Evolutionary conservation across 1,140 invertebrate genomes (phyloP).

Genomic region (Nixonia krombeini): DNA sequence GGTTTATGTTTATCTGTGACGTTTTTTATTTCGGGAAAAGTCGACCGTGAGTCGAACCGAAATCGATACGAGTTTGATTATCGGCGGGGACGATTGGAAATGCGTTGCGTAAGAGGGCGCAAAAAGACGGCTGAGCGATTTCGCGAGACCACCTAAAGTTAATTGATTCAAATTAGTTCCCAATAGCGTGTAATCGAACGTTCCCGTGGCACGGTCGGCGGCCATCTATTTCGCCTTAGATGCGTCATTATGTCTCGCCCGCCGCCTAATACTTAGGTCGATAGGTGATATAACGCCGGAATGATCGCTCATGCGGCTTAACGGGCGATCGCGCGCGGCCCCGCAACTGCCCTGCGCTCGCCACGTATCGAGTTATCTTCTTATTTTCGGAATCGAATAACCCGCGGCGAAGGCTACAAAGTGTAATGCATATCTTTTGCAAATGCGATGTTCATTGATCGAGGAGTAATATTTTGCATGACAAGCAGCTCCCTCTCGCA

Average conservation of each 20-base stretch:
- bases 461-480: conserved; percentile 42
- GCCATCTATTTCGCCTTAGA: conserved; percentile 60
- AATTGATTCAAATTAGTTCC: conserved; percentile 71
- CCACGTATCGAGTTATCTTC: conserved; percentile 49
- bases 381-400: conserved; percentile 28
- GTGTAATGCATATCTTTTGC: conserved; percentile 32
- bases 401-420: conserved; percentile 1
- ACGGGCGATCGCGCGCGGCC: conserved; percentile 55
- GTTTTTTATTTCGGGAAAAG: no score
- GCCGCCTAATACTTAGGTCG: conserved; percentile 71
- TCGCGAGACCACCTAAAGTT: conserved; percentile 51
- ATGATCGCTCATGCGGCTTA: conserved; percentile 61
- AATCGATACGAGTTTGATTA: no score
- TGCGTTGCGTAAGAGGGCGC: no score
- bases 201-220: conserved; percentile 52
- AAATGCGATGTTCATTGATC: conserved; percentile 24
- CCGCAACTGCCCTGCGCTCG: conserved; percentile 10
- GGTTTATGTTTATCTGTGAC: no score
- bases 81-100: no score
- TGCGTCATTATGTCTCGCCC: conserved; percentile 66
- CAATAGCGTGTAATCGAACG: conserved; percentile 66
- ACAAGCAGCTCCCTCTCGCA: conserved; percentile 12
- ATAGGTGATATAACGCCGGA: conserved; percentile 67
- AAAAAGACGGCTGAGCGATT: no score
- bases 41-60: no score